Evolutionary conservation across 2,113 vertebrate genomes (phyloP).

Genomic region (Trichomycterus rosablanca): DNA sequence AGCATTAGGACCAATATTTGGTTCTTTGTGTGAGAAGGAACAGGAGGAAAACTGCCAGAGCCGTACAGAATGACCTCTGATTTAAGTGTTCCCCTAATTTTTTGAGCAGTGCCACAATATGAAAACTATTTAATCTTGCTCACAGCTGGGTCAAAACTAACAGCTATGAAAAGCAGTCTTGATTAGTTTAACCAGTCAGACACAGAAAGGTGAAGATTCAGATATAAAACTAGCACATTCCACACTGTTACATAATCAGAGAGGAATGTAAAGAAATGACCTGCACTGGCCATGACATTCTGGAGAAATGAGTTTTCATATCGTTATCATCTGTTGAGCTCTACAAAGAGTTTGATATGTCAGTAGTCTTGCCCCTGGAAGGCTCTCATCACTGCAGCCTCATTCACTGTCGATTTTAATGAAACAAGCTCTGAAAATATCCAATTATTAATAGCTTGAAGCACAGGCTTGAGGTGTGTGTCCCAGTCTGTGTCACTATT

Average conservation of each 20-base stretch:
- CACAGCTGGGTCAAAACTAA: no score
- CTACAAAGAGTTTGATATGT: slow-evolving; percentile 38
- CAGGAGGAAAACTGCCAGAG: no score
- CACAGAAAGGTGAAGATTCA: slow-evolving; percentile 10
- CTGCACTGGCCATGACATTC: slow-evolving; percentile 36
- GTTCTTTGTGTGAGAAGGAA: no score
- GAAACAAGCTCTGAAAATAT: slow-evolving; percentile 38
- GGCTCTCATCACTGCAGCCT: slow-evolving; percentile 34
- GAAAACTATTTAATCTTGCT: no score
- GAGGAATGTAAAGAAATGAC: slow-evolving; percentile 43
- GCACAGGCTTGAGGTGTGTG: slow-evolving; percentile 24
- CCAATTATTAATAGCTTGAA: slow-evolving; percentile 43
- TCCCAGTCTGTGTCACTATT: slow-evolving; percentile 9
- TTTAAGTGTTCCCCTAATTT: no score
- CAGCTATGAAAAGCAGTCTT: slow-evolving; percentile 8
- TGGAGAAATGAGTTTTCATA: slow-evolving; percentile 46
- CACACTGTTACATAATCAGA: slow-evolving; percentile 38
- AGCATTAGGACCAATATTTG: no score
- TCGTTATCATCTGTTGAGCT: slow-evolving; percentile 38
- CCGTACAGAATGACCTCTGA: no score
- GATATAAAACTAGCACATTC: slow-evolving; percentile 39
- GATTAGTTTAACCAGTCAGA: slow-evolving; percentile 42
- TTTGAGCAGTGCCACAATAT: no score
- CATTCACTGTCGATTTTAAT: slow-evolving; percentile 45
- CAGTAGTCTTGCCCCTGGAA: slow-evolving; percentile 46